phyloP scores from a whole-genome alignment of 2,113 vertebrate species.

The Catagonus wagneri region DNA sequence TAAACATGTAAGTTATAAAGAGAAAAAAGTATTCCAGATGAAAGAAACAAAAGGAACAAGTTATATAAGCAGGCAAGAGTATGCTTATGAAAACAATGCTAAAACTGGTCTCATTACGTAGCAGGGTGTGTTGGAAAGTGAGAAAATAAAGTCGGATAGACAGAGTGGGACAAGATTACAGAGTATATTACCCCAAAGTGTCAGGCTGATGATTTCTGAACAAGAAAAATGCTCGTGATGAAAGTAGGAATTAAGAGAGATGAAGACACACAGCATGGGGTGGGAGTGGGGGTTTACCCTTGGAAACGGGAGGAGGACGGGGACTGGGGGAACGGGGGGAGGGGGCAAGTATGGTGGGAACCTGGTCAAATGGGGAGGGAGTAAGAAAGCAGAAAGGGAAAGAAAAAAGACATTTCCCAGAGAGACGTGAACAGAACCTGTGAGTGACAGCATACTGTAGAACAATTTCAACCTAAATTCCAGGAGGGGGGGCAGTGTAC shows the following conservation, averaged over 20 bases:
- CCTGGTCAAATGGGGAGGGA: background rate
- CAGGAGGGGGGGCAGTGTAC: fast-evolving
- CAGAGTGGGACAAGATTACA: background rate
- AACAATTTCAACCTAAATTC: background rate
- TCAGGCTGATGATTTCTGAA: background rate
- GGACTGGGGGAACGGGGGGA: background rate
- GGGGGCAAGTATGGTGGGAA: background rate
- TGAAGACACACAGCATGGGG: background rate
- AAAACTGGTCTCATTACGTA: background rate
- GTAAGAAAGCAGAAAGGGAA: background rate
- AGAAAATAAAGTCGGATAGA: background rate
- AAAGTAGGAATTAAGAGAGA: background rate
- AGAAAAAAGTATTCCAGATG: background rate
- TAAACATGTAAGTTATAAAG: background rate
- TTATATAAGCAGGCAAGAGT: background rate
- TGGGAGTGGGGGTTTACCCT: background rate
- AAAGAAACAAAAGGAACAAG: background rate
- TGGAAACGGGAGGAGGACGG: background rate
- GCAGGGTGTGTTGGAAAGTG: background rate
- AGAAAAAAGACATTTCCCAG: background rate
- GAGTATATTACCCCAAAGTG: background rate
- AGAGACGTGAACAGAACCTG: background rate
- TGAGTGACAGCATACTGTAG: background rate
- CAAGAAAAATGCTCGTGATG: background rate
- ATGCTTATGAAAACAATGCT: background rate